Percentiles rank a stretch among this genome's conserved stretches.
These are phyloP conservation scores for Henricia sp. DNA, from an alignment of 53 echinoderm and acorn worm species.

Conservation along the genomic window DNA sequence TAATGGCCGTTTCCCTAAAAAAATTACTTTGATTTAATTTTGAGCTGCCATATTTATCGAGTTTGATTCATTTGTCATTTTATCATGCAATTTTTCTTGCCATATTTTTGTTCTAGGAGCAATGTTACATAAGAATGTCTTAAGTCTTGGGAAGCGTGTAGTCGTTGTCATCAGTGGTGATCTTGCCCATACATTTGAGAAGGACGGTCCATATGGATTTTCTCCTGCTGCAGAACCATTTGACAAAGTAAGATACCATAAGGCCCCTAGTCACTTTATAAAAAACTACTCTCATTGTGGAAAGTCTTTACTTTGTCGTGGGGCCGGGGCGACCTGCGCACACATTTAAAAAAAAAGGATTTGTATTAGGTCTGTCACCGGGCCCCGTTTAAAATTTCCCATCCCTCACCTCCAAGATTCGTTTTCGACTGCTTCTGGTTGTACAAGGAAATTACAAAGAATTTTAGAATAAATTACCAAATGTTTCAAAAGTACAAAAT, in stretches of 20 bases:
- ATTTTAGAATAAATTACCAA: background rate
- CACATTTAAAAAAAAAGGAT: background rate
- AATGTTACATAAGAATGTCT: slow-evolving; percentile 2
- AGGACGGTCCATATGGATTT: slow-evolving; percentile 71
- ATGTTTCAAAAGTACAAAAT: no score
- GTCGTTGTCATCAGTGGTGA: slow-evolving; percentile 67
- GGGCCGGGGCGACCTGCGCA: no score
- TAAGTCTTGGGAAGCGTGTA: slow-evolving; percentile 13
- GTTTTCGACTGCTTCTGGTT: background rate
- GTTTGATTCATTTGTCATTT: no score
- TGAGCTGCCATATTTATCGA: no score
- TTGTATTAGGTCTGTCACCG: background rate
- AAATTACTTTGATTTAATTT: no score
- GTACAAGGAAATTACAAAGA: background rate
- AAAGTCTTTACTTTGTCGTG: no score
- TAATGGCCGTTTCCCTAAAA: no score
- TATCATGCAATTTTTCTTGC: no score
- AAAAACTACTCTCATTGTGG: no score
- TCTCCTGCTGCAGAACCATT: slow-evolving; percentile 67
- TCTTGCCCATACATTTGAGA: slow-evolving; percentile 74
- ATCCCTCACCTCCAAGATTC: background rate
- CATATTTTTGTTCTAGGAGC: slow-evolving; percentile 2
- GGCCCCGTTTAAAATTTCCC: background rate
- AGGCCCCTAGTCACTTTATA: no score
- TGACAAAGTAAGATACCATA: slow-evolving; percentile 69